Conservation (phyloP, 2,888 invertebrate species). For the Phasia obesa region DNA sequence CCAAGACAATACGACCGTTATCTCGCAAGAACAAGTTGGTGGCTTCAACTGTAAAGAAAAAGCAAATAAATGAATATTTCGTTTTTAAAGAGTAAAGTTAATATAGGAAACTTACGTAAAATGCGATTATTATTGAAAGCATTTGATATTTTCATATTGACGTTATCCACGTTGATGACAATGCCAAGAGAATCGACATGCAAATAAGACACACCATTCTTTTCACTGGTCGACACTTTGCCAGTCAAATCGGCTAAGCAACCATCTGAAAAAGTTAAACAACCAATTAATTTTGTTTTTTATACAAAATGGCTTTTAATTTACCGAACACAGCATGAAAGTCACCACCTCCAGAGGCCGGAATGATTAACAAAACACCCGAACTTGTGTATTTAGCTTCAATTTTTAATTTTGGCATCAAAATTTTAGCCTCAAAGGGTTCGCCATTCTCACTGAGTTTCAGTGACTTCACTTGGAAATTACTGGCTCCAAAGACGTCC, state of each 20-base stretch:
- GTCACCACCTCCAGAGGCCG: conserved; percentile 88
- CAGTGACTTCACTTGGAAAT: conserved; percentile 84
- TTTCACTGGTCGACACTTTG: conserved; percentile 83
- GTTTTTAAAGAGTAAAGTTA: neutral
- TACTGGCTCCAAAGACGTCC: conserved; percentile 86
- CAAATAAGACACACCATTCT: conserved; percentile 84
- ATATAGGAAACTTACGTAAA: conserved; percentile 84
- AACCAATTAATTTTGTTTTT: neutral
- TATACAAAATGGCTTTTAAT: conserved; percentile 34
- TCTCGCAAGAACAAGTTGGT: conserved; percentile 88
- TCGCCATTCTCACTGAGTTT: conserved; percentile 85
- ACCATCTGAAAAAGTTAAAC: conserved; percentile 82
- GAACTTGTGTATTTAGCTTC: conserved; percentile 87
- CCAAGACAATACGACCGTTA: conserved; percentile 87
- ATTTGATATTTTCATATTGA: conserved; percentile 86
- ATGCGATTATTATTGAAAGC: conserved; percentile 88
- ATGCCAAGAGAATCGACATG: conserved; percentile 86
- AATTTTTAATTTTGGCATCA: conserved; percentile 86
- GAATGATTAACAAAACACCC: conserved; percentile 87
- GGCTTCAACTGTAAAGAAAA: conserved; percentile 85
- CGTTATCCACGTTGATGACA: conserved; percentile 85
- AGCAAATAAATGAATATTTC: conserved; percentile 23
- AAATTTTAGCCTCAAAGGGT: conserved; percentile 86
- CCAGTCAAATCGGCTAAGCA: conserved; percentile 85
- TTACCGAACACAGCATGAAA: conserved; percentile 86